A percentile compares a stretch with the other conserved stretches of the same genome.
These are phyloP conservation scores for Dufourea novaeangliae DNA, from an alignment of 1,140 invertebrate genomes.

Conservation along the genomic window DNA sequence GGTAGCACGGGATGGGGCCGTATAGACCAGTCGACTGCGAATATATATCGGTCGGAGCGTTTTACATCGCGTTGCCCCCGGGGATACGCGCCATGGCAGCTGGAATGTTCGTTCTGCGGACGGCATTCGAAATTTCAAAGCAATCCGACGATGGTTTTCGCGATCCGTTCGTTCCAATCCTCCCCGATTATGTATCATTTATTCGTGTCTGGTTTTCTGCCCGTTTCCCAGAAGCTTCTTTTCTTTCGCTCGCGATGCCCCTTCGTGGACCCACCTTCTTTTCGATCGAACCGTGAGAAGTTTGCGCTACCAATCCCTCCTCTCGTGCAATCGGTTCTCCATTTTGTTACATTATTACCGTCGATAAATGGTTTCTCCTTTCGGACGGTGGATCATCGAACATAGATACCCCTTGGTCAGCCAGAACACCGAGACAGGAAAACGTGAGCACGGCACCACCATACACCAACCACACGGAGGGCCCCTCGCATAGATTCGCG, in stretches of 20 bases:
- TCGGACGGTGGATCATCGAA: not conserved
- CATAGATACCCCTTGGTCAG: too few relatives aligned
- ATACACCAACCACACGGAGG: too few relatives aligned
- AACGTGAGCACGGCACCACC: too few relatives aligned
- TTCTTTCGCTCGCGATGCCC: not conserved
- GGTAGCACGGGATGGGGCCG: not conserved
- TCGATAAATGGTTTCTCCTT: not conserved
- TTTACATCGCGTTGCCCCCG: constrained; percentile 48
- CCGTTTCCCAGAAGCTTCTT: not conserved
- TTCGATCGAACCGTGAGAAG: constrained; percentile 1
- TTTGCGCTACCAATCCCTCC: too few relatives aligned
- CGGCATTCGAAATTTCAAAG: constrained; percentile 52
- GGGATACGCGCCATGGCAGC: constrained; percentile 48
- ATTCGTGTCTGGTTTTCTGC: constrained; percentile 3
- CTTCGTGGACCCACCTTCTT: not conserved
- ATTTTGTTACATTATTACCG: not conserved
- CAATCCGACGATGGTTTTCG: constrained; percentile 47
- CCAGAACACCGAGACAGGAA: too few relatives aligned
- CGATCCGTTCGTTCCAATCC: constrained; percentile 30
- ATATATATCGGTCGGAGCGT: constrained; percentile 54
- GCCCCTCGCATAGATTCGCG: too few relatives aligned
- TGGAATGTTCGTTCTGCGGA: constrained; percentile 43
- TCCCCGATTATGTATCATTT: constrained; percentile 4
- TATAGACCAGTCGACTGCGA: constrained; percentile 46
- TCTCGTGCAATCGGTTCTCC: not conserved